These are phyloP conservation scores for Pygmarrhopalites habei DNA, from an alignment of 1,140 invertebrate species.

Conservation along the genomic window DNA sequence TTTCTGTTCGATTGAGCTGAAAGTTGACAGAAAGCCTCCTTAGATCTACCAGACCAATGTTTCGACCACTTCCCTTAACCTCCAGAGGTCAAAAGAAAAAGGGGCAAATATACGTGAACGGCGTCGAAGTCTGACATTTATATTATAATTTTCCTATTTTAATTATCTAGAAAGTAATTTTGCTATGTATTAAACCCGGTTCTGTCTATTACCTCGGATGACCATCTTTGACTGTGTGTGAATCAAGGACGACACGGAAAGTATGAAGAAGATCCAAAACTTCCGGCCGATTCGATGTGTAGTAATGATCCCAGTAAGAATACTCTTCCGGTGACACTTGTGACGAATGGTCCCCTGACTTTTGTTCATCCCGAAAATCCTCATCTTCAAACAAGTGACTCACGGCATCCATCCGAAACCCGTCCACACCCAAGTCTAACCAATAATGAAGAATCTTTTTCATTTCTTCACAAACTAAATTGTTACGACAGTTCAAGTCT, in stretches of 20 bases:
- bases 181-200: too few species aligned
- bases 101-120: too few species aligned
- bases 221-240: constrained; percentile 27
- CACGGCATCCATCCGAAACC: constrained; percentile 64
- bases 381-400: constrained; percentile 55
- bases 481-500: constrained; percentile 64
- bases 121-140: too few species aligned
- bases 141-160: too few species aligned
- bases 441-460: constrained; percentile 60
- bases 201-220: not conserved
- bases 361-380: constrained; percentile 45
- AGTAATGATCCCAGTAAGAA: constrained; percentile 41
- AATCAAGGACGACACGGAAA: constrained; percentile 51
- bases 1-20: too few species aligned
- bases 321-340: constrained; percentile 45
- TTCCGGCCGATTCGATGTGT: constrained; percentile 47
- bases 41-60: too few species aligned
- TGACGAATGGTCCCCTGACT: not conserved
- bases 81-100: too few species aligned
- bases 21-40: too few species aligned
- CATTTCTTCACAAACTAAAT: constrained; percentile 55
- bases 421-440: constrained; percentile 66
- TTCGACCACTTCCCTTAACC: too few species aligned
- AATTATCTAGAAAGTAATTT: too few species aligned
- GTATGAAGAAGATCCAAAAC: constrained; percentile 55